Conservation (phyloP, 2,888 invertebrate species). For the Myopa tessellatipennis region DNA sequence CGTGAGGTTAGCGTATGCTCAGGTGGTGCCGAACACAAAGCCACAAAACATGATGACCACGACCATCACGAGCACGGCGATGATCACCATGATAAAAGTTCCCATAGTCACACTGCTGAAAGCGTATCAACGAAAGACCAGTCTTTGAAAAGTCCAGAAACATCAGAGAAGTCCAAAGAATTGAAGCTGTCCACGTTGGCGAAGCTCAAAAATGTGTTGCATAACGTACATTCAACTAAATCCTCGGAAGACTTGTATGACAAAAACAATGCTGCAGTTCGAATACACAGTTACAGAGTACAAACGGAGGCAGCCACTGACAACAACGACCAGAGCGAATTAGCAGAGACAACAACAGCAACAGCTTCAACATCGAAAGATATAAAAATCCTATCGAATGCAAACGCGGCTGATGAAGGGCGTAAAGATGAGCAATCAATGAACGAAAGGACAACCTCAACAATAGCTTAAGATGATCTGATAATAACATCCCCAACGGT, state of each 20-base stretch:
- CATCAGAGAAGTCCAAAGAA: conserved; percentile 47
- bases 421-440: too few relatives aligned
- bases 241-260: too few relatives aligned
- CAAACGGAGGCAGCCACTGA: too few relatives aligned
- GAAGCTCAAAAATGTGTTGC: conserved; percentile 30
- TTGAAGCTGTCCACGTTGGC: conserved; percentile 48
- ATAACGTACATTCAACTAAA: not conserved
- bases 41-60: conserved; percentile 20
- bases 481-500: too few relatives aligned
- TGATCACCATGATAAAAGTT: not conserved
- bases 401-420: too few relatives aligned
- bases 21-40: conserved; percentile 28
- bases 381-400: not conserved
- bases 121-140: not conserved
- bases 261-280: too few relatives aligned
- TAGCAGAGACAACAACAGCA: not conserved
- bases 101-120: not conserved
- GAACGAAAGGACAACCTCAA: too few relatives aligned
- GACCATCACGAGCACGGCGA: conserved; percentile 29
- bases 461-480: too few relatives aligned
- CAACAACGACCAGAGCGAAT: too few relatives aligned
- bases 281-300: not conserved
- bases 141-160: conserved; percentile 36
- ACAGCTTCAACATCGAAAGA: not conserved
- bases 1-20: conserved; percentile 55